phyloP scores from a whole-genome alignment of 2,113 vertebrate species.

The Raja brachyura region DNA sequence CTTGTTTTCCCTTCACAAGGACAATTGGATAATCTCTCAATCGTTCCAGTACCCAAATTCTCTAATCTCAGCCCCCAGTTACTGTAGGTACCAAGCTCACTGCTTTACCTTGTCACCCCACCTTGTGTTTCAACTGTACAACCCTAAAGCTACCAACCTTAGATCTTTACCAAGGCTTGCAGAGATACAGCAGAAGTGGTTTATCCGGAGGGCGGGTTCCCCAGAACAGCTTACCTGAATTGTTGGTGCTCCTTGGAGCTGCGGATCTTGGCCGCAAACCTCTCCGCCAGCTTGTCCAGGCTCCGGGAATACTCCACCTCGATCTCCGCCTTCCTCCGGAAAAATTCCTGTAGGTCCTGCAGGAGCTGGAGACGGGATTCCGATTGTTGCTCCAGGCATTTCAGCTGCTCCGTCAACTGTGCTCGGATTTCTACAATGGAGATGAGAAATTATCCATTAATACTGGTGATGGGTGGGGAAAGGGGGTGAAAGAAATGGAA shows the following conservation, averaged over 20 bases:
- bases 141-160: not conserved
- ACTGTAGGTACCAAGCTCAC: not conserved
- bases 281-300: conserved; percentile 91
- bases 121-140: not conserved
- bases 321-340: conserved; percentile 91
- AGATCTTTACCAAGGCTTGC: not conserved
- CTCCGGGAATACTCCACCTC: conserved; percentile 93
- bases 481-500: too few species aligned
- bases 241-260: conserved; percentile 89
- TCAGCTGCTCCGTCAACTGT: conserved; percentile 96
- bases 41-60: not conserved
- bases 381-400: conserved; percentile 95
- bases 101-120: not conserved
- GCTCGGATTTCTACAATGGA: conserved; percentile 81
- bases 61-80: not conserved
- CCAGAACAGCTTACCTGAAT: conserved; percentile 76
- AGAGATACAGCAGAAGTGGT: not conserved
- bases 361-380: conserved; percentile 93
- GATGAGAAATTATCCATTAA: conserved; percentile 28
- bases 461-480: not conserved
- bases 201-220: too few species aligned
- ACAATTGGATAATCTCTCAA: too few species aligned
- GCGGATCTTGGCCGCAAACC: conserved; percentile 95
- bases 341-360: conserved; percentile 98
- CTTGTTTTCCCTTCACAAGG: too few species aligned